These are phyloP conservation scores for Melanophora roralis DNA, from an alignment of 2,888 invertebrate genomes.

Conservation along the genomic window DNA sequence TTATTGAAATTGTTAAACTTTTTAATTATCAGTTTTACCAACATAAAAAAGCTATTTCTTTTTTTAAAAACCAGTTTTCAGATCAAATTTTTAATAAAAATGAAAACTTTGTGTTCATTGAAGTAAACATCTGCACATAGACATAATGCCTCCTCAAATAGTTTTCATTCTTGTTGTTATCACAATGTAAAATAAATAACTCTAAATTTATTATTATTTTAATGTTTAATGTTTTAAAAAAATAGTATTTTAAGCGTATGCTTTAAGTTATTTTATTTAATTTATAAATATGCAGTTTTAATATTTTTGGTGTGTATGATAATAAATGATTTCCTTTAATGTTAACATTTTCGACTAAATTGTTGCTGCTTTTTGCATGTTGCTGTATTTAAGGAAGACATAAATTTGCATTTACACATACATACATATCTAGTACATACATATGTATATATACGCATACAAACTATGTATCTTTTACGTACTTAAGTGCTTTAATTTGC, in stretches of 20 bases:
- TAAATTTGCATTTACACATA: slow-evolving; percentile 47
- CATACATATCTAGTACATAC: slow-evolving; percentile 15
- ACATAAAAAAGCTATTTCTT: no score
- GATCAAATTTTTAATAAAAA: no score
- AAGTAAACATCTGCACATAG: no score
- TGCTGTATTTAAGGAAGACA: slow-evolving; percentile 5
- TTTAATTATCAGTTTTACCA: no score
- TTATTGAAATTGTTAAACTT: slow-evolving; percentile 36
- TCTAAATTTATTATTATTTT: no score
- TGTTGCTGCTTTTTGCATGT: not conserved
- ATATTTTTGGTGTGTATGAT: slow-evolving; percentile 28
- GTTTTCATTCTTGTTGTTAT: not conserved
- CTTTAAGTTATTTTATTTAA: slow-evolving; percentile 9
- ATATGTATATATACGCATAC: slow-evolving; percentile 19
- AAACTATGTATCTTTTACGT: not conserved
- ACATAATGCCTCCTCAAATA: no score
- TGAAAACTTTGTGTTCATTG: no score
- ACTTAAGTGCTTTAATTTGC: slow-evolving; percentile 30
- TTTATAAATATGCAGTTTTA: not conserved
- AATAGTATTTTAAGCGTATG: slow-evolving; percentile 50
- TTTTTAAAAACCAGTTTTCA: no score
- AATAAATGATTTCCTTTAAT: slow-evolving; percentile 46
- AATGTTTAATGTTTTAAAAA: slow-evolving; percentile 23
- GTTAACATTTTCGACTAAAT: slow-evolving; percentile 59
- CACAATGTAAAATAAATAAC: no score